phyloP scores from a whole-genome alignment of 2,888 invertebrate species.

The Junonia oenone region DNA sequence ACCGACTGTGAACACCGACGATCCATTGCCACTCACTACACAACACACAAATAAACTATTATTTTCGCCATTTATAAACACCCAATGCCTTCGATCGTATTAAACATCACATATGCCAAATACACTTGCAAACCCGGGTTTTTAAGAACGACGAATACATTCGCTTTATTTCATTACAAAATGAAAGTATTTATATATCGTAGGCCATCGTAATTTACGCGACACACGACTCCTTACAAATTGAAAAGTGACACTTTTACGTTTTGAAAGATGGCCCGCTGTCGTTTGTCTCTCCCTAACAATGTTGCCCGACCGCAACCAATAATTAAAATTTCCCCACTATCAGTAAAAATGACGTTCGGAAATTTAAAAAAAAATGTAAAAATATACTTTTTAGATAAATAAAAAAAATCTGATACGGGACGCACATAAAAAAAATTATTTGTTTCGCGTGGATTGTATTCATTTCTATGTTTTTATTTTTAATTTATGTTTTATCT shows the following conservation, averaged over 20 bases:
- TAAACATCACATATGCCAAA: constrained; percentile 22
- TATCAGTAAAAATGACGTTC: neutral
- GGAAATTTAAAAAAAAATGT: neutral
- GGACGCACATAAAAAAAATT: too few species aligned
- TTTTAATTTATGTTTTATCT: too few species aligned
- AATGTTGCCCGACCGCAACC: constrained; percentile 27
- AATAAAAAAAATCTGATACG: too few species aligned
- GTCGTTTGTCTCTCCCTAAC: constrained; percentile 2
- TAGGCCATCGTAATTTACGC: constrained; percentile 59
- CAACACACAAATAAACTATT: constrained; percentile 60
- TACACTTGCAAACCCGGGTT: constrained; percentile 14
- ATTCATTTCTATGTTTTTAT: too few species aligned
- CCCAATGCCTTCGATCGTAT: constrained; percentile 35
- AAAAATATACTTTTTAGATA: too few species aligned
- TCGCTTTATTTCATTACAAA: constrained; percentile 25
- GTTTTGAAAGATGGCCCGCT: constrained; percentile 31
- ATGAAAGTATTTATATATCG: constrained; percentile 34
- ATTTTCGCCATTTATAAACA: constrained; percentile 65
- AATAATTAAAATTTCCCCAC: constrained; percentile 6
- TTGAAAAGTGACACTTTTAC: constrained; percentile 49
- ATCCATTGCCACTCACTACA: constrained; percentile 70
- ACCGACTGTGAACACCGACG: constrained; percentile 85
- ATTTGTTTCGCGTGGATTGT: too few species aligned
- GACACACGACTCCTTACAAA: constrained; percentile 55
- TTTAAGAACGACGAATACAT: constrained; percentile 15